Conservation (phyloP, 1,140 invertebrate species). For the Drosophila athabasca region DNA sequence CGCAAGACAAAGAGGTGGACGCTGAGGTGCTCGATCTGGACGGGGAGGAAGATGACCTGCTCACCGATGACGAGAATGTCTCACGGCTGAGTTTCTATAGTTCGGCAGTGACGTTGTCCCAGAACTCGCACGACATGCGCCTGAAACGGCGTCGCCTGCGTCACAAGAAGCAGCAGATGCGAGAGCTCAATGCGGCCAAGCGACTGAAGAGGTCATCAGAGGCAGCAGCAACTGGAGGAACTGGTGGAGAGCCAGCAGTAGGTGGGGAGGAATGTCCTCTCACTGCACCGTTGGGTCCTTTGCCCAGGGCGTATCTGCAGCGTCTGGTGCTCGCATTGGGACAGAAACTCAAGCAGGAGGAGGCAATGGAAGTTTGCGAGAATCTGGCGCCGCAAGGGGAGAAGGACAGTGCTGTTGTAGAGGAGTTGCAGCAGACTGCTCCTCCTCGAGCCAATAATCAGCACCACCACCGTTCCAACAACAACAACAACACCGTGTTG, state of each 20-base stretch:
- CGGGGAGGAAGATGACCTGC: slow-evolving; percentile 48
- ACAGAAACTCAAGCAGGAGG: slow-evolving; percentile 28
- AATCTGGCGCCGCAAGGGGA: slow-evolving; percentile 20
- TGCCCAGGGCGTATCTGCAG: slow-evolving; percentile 53
- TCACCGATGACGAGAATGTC: slow-evolving; percentile 66
- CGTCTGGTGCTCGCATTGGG: slow-evolving; percentile 47
- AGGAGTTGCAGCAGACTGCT: slow-evolving; percentile 32
- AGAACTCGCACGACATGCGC: slow-evolving; percentile 42
- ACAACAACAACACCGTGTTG: slow-evolving; percentile 73
- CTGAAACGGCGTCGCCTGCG: slow-evolving; percentile 61
- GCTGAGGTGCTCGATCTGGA: slow-evolving; percentile 25
- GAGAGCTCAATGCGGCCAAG: slow-evolving; percentile 65
- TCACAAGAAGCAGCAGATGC: slow-evolving; percentile 60
- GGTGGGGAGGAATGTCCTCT: slow-evolving; percentile 10
- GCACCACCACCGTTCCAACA: slow-evolving; percentile 77
- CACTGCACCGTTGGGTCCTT: slow-evolving; percentile 23
- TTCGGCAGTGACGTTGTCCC: slow-evolving; percentile 62
- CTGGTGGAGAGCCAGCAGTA: background rate
- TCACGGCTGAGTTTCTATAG: slow-evolving; percentile 60
- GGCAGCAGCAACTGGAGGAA: slow-evolving; percentile 8
- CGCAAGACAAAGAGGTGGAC: slow-evolving; percentile 3
- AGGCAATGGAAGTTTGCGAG: slow-evolving; percentile 24
- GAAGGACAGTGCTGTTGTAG: slow-evolving; percentile 32
- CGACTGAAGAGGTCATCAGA: slow-evolving; percentile 52
- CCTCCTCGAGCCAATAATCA: slow-evolving; percentile 64